phyloP scores from a whole-genome alignment of 2,113 vertebrate species.

The Trogon melanurus region DNA sequence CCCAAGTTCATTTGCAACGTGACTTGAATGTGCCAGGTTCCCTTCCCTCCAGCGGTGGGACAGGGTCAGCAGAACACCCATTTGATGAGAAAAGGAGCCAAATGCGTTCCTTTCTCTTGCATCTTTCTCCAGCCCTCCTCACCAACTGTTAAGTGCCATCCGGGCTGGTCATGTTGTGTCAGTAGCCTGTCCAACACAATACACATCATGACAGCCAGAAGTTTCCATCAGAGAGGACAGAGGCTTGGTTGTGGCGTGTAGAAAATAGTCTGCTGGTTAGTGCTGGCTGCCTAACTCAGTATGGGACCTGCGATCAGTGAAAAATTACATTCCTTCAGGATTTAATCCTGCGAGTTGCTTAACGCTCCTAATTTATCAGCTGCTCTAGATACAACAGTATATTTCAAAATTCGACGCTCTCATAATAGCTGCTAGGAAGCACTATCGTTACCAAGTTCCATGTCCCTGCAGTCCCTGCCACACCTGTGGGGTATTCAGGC shows the following conservation, averaged over 20 bases:
- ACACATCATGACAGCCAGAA: neutral
- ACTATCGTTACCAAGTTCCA: neutral
- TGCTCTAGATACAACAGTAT: neutral
- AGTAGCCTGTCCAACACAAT: neutral
- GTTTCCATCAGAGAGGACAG: neutral
- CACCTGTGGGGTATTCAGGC: neutral
- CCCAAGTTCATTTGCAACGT: neutral
- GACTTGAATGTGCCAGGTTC: neutral
- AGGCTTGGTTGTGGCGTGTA: neutral
- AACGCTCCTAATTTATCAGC: neutral
- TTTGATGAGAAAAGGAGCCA: neutral
- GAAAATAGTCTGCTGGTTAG: neutral
- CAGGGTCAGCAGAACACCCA: neutral
- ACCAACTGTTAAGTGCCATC: neutral
- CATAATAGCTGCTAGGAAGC: neutral
- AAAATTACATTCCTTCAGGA: neutral
- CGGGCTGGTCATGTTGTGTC: neutral
- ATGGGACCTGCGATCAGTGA: neutral
- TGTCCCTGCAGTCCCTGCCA: neutral
- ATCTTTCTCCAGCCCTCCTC: neutral
- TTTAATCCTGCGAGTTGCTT: neutral
- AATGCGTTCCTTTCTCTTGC: neutral
- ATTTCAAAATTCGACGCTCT: neutral
- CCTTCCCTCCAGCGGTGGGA: neutral
- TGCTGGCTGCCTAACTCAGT: neutral